Conservation (phyloP, 2,888 invertebrate species). For the Tubulanus polymorphus region DNA sequence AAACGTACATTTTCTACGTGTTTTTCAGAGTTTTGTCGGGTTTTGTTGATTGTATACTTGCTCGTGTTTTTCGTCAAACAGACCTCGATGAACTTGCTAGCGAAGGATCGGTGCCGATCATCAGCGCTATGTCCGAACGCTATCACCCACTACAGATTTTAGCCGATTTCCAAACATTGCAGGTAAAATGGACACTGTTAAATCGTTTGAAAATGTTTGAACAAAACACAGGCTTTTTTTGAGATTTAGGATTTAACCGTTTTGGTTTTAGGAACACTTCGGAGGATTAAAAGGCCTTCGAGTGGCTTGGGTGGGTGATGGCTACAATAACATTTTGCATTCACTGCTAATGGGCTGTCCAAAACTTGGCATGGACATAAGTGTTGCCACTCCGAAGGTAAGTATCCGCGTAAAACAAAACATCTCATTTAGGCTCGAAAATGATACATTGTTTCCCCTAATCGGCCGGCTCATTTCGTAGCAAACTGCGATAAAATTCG, state of each 20-base stretch:
- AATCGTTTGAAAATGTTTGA: no score
- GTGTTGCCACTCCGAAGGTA: conserved; percentile 34
- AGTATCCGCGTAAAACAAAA: no score
- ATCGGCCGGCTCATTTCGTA: no score
- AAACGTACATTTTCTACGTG: no score
- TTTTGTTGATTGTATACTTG: conserved; percentile 34
- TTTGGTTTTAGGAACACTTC: conserved; percentile 39
- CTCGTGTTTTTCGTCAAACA: conserved; percentile 33
- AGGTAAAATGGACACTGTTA: no score
- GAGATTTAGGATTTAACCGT: no score
- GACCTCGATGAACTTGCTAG: conserved; percentile 27
- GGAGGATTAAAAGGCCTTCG: conserved; percentile 31
- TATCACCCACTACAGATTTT: conserved; percentile 39
- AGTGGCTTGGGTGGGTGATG: conserved; percentile 39
- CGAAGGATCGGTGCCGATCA: conserved; percentile 29
- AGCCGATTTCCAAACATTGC: conserved; percentile 36
- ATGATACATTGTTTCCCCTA: no score
- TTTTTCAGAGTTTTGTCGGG: conserved; percentile 31
- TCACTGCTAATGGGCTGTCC: conserved; percentile 37
- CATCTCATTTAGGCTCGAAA: no score
- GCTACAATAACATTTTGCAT: conserved; percentile 38
- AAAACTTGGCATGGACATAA: conserved; percentile 34
- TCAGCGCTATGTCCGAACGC: conserved; percentile 35
- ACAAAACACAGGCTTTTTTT: background rate
- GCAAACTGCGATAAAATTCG: no score